phyloP scores from a whole-genome alignment of 2,113 vertebrate genomes.

The Heterotilapia buettikoferi region DNA sequence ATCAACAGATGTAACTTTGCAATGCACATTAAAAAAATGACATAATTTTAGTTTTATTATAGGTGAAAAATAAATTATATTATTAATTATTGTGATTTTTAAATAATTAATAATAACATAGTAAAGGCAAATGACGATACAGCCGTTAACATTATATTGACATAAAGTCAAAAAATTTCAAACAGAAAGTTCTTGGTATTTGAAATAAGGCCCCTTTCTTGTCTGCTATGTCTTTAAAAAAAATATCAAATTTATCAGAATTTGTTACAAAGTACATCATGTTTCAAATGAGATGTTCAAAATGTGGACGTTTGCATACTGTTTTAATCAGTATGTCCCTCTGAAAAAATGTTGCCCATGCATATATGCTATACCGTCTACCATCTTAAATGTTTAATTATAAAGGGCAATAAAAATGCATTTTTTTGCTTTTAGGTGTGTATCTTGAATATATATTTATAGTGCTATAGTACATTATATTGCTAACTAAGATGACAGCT shows the following conservation, averaged over 20 bases:
- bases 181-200: neutral
- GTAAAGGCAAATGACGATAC: neutral
- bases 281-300: neutral
- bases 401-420: neutral
- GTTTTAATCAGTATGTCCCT: neutral
- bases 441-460: neutral
- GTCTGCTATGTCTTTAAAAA: neutral
- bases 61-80: neutral
- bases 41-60: neutral
- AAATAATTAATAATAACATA: neutral
- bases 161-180: fast-evolving
- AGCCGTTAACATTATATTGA: neutral
- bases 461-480: neutral
- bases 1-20: neutral
- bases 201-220: neutral
- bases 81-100: neutral
- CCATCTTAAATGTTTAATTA: neutral
- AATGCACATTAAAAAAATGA: neutral
- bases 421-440: neutral
- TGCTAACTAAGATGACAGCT: neutral
- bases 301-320: neutral
- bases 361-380: no score
- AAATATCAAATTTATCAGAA: neutral
- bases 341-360: neutral
- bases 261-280: neutral